phyloP scores from a whole-genome alignment of 2,797 vertebrate genomes.

The Luscinia luscinia region DNA sequence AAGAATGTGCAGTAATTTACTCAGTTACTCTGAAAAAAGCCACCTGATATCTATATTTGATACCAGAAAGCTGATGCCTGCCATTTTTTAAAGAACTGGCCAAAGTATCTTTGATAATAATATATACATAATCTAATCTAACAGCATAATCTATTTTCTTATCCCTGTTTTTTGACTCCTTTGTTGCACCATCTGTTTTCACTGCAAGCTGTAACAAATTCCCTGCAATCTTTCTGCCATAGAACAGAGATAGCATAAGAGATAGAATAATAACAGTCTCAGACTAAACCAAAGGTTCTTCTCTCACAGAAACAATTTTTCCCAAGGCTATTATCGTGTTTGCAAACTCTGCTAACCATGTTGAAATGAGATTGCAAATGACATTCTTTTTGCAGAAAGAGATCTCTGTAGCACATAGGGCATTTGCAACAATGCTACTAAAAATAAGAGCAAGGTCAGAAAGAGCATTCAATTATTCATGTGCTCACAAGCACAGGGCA shows the following conservation, averaged over 20 bases:
- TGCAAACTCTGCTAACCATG: constrained; percentile 1
- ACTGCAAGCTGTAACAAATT: constrained; percentile 3
- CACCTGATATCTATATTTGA: not conserved
- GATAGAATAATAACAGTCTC: not conserved
- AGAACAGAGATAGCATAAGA: not conserved
- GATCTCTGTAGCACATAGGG: not conserved
- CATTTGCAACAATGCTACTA: not conserved
- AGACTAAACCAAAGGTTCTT: not conserved
- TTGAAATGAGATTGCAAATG: not conserved
- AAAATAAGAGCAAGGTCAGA: not conserved
- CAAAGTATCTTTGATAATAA: not conserved
- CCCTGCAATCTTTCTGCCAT: not conserved
- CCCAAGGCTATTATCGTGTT: not conserved
- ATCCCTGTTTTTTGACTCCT: not conserved
- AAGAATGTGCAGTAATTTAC: not conserved
- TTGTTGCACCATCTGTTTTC: constrained; percentile 17
- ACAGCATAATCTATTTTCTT: not conserved
- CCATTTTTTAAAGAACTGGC: not conserved
- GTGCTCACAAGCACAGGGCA: not conserved
- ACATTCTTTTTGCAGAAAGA: not conserved
- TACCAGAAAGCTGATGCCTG: not conserved
- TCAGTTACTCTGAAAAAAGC: not conserved
- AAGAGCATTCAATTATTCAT: constrained; percentile 21
- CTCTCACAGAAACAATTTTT: not conserved
- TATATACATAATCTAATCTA: not conserved